These are phyloP conservation scores for Squalus acanthias DNA, from an alignment of 2,797 vertebrate genomes.

Conservation along the genomic window DNA sequence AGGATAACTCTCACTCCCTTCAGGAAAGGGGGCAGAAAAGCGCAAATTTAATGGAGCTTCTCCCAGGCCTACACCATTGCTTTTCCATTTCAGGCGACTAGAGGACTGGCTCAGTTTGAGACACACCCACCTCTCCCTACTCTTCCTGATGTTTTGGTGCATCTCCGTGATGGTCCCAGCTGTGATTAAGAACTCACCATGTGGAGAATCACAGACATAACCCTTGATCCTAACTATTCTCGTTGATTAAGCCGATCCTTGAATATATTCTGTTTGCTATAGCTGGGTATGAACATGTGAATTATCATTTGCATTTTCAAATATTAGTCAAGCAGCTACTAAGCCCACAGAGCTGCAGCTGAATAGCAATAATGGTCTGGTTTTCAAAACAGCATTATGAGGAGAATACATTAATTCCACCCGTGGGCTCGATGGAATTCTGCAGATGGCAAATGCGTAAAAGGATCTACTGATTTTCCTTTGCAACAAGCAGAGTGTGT, in stretches of 20 bases:
- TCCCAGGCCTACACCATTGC: background rate
- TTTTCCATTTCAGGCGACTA: background rate
- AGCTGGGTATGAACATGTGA: background rate
- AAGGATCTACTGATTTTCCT: background rate
- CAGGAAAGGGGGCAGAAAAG: background rate
- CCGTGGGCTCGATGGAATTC: background rate
- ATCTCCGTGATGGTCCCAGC: background rate
- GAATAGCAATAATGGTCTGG: background rate
- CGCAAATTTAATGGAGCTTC: background rate
- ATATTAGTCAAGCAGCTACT: constrained; percentile 3
- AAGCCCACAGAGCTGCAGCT: background rate
- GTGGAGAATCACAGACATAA: background rate
- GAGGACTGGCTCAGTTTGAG: background rate
- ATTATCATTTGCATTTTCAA: background rate
- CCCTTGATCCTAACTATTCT: background rate
- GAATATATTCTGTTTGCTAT: background rate
- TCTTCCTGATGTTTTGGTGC: background rate
- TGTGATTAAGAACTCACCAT: background rate
- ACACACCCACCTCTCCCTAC: background rate
- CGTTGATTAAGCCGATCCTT: background rate
- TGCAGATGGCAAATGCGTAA: background rate
- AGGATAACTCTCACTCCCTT: background rate
- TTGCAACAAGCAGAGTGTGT: background rate
- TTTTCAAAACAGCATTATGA: background rate
- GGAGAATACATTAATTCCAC: background rate